Conservation (phyloP, 2,113 vertebrate species). For the Murina feae region DNA sequence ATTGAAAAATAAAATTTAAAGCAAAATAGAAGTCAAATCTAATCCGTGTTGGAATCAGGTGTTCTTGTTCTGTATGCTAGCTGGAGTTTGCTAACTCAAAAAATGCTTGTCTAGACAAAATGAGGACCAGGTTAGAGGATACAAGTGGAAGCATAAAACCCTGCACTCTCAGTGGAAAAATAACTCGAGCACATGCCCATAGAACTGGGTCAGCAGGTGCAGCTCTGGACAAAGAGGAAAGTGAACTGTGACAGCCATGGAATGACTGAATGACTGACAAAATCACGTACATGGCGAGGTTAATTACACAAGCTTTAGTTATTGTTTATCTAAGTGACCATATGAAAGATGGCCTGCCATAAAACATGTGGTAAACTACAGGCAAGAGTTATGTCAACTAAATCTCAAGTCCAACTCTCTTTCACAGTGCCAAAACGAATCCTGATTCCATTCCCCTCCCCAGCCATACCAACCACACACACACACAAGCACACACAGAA, state of each 20-base stretch:
- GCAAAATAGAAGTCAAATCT: not conserved
- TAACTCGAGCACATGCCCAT: not conserved
- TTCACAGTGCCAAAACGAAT: not conserved
- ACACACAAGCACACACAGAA: not conserved
- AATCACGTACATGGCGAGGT: not conserved
- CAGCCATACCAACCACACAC: not conserved
- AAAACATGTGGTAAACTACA: not conserved
- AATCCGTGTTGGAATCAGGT: not conserved
- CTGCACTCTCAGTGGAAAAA: not conserved
- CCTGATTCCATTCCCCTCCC: not conserved
- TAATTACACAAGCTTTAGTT: not conserved
- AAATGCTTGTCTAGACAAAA: not conserved
- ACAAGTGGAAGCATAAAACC: not conserved
- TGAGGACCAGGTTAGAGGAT: not conserved
- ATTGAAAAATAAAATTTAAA: not conserved
- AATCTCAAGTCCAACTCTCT: not conserved
- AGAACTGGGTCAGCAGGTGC: not conserved
- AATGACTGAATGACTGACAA: not conserved
- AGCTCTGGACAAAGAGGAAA: not conserved
- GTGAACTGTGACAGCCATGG: not conserved
- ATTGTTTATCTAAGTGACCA: not conserved
- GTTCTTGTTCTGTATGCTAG: not conserved
- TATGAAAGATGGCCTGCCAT: not conserved
- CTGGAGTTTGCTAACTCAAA: not conserved
- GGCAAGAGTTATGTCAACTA: not conserved